Evolutionary conservation across 2,888 invertebrate species (phyloP), one percentile per base, ranked within the genome.

Genomic region (Dastarcus helophoroides): DNA sequence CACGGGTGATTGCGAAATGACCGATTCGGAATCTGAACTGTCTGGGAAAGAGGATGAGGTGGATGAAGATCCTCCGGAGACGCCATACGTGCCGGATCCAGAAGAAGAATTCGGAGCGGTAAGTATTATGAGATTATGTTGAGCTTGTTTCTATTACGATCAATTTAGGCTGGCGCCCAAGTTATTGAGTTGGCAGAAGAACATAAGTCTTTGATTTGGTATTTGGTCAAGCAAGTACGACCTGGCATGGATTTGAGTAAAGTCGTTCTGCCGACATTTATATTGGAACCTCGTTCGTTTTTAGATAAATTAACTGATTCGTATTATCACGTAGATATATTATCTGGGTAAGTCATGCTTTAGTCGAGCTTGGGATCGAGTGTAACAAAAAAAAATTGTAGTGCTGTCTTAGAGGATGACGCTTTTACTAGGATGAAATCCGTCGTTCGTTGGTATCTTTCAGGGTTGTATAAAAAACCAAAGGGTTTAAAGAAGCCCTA

Each of bases 231-330:
- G 62, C 94, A 94, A 70, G 88, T 91, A 17, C 72, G 91, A 9
- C 91, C 93, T 1, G 94, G 94, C 26, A 94, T 94, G 94, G 94
- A 94, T 65, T 65, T 94, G 15, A 85, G 85, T 38, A 85, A 86
- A 68, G 85, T 94, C 24, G 90, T 91, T 8, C 65, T 94, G 42
- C 93, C 93, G 0, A 93, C 93, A 0, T 93, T 93, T 57, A 93
- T 94, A 33, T 63, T 94, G 43, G 93, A 94, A 56, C 90, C 93
- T 1, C 68, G 93, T 25, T 93, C 91, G 0, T 91, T 94, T 60
- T 67, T 94, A 22, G 93, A 94, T 61, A 93, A 93, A 61, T 67
- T 93, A 1, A 78, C 88, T 0, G 93, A 93, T 60, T 90, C 86
- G 30, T 91, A 94, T 61, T 94, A 90, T 56, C 94, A 94, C 51